Percentiles rank a stretch among this genome's conserved stretches.
Conservation (phyloP, 2,797 vertebrate genomes). For the Muscicapa striata region DNA sequence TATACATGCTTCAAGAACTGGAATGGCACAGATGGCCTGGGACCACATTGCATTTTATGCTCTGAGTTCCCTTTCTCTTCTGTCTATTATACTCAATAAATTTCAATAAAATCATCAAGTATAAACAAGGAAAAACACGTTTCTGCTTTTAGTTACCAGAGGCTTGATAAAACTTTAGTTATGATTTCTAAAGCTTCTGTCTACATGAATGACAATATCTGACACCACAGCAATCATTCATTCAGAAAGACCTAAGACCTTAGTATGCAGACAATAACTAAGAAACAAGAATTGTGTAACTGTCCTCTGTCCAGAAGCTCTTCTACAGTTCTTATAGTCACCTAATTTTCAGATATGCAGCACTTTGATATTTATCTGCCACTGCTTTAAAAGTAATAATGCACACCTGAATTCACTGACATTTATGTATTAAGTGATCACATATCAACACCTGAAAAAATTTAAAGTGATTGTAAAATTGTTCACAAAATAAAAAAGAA, state of each 20-base stretch:
- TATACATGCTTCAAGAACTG: neutral
- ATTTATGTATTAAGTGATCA: neutral
- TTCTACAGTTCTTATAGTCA: neutral
- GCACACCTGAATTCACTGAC: neutral
- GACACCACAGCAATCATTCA: neutral
- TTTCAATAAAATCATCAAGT: neutral
- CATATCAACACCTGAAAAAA: neutral
- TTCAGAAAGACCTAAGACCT: neutral
- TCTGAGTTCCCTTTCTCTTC: neutral
- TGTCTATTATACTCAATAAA: neutral
- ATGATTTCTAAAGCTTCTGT: neutral
- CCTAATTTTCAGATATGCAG: neutral
- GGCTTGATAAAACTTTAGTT: neutral
- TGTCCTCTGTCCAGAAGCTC: neutral
- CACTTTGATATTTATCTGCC: neutral
- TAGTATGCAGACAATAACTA: neutral
- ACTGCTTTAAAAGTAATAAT: neutral
- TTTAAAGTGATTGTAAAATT: neutral
- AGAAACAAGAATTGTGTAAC: neutral
- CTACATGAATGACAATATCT: neutral
- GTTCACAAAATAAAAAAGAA: neutral
- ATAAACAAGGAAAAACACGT: neutral
- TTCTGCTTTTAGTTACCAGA: neutral
- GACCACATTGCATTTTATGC: neutral
- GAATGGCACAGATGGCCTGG: neutral